Percentiles rank a stretch among this genome's conserved stretches.
Evolutionary conservation across 1,140 invertebrate species (phyloP).

Genomic region (Micrasema longulum): DNA sequence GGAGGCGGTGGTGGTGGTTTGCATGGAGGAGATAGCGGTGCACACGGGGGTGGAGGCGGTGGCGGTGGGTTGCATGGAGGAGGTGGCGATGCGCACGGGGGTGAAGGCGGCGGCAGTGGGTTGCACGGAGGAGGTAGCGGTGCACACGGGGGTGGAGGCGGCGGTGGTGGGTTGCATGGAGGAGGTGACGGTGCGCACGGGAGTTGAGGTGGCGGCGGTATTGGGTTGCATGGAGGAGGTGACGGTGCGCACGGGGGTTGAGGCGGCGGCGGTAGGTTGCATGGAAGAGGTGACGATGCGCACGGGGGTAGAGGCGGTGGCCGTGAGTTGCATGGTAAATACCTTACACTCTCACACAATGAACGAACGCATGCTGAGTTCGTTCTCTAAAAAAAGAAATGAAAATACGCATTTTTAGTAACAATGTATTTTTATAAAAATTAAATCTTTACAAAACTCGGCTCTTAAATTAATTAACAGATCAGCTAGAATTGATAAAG

Average conservation of each 20-base stretch:
- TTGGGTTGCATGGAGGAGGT: not conserved
- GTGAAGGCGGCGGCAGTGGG: not conserved
- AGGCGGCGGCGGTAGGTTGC: not conserved
- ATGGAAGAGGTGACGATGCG: no score
- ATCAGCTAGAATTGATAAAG: no score
- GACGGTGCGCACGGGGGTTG: slow-evolving; percentile 2
- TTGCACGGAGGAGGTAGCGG: slow-evolving; percentile 15
- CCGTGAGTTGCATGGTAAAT: not conserved
- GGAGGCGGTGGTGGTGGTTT: slow-evolving; percentile 3
- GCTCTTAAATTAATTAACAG: no score
- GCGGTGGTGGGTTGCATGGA: not conserved
- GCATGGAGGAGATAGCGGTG: not conserved
- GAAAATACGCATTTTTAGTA: no score
- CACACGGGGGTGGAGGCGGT: not conserved
- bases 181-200: not conserved
- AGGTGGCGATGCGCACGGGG: not conserved
- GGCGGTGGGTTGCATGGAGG: slow-evolving; percentile 9
- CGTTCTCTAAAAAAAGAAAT: not conserved
- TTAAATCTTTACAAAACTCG: no score
- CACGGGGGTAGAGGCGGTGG: no score
- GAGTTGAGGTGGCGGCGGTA: not conserved
- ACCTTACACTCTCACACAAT: no score
- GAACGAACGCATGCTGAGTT: slow-evolving; percentile 7
- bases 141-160: slow-evolving; percentile 3
- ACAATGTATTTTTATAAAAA: no score